These are phyloP conservation scores for Cryptoleucopteryx plumbea DNA, from an alignment of 2,113 vertebrate species.

Conservation along the genomic window DNA sequence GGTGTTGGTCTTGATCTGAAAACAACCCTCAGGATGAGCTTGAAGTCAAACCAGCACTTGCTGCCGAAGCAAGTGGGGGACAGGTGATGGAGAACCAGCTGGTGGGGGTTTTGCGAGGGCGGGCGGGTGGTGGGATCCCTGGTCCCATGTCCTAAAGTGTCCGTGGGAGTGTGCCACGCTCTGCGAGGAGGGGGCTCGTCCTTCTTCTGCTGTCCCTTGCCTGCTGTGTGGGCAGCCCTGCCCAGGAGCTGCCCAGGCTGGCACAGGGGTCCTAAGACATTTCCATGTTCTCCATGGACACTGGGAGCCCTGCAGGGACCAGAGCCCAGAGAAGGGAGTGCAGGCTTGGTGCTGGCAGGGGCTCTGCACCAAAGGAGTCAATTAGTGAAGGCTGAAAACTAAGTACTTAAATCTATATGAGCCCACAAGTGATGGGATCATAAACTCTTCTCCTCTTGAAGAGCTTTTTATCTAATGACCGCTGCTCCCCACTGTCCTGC, in stretches of 20 bases:
- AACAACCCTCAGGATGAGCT: not conserved
- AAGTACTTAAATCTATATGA: not conserved
- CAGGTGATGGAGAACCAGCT: not conserved
- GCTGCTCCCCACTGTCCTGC: not conserved
- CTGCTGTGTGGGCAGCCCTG: not conserved
- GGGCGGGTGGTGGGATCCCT: not conserved
- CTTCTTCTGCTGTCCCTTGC: not conserved
- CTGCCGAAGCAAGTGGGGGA: accelerated
- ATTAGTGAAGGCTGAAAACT: not conserved
- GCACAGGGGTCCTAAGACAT: accelerated
- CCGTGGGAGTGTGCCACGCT: accelerated
- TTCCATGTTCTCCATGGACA: not conserved
- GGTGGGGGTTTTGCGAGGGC: too few species aligned
- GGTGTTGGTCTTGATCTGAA: not conserved
- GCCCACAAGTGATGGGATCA: not conserved
- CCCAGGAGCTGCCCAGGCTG: not conserved
- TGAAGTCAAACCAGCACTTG: not conserved
- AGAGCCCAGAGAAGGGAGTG: accelerated
- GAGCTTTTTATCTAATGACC: not conserved
- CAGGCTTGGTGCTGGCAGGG: not conserved
- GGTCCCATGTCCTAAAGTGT: not conserved
- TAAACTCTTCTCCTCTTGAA: not conserved
- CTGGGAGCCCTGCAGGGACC: not conserved
- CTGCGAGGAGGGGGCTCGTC: not conserved
- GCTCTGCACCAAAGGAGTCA: not conserved